phyloP scores from a whole-genome alignment of 2,888 invertebrate species.

The Megamerina dolium region DNA sequence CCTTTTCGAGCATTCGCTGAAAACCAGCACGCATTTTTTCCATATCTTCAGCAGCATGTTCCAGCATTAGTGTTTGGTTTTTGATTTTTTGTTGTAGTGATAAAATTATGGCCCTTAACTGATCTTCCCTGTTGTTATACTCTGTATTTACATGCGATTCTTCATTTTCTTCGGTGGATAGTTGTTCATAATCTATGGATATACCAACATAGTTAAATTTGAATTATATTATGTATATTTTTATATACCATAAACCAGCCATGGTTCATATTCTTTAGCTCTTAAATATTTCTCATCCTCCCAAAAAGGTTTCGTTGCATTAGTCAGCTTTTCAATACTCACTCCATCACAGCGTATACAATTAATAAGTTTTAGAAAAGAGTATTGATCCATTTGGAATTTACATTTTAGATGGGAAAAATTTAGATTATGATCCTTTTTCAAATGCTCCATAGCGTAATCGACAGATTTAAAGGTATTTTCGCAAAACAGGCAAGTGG shows the following conservation, averaged over 20 bases:
- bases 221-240: no score
- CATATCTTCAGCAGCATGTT: slow-evolving; percentile 52
- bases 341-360: slow-evolving; percentile 65
- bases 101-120: slow-evolving; percentile 8
- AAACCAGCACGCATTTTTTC: slow-evolving; percentile 38
- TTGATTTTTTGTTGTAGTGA: slow-evolving; percentile 51
- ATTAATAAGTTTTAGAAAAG: slow-evolving; percentile 75
- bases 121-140: no score
- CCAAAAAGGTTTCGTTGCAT: slow-evolving; percentile 58
- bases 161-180: slow-evolving; percentile 2
- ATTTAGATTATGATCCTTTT: slow-evolving; percentile 60
- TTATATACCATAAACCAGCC: slow-evolving; percentile 71
- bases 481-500: slow-evolving; percentile 67
- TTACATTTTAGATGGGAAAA: slow-evolving; percentile 60
- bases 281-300: slow-evolving; percentile 70
- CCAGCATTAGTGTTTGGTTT: slow-evolving; percentile 56
- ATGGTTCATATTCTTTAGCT: slow-evolving; percentile 70
- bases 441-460: slow-evolving; percentile 63
- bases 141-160: no score
- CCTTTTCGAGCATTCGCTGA: slow-evolving; percentile 31
- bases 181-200: slow-evolving; percentile 23
- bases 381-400: slow-evolving; percentile 74
- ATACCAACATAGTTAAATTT: no score
- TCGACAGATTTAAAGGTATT: slow-evolving; percentile 57
- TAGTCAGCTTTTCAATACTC: slow-evolving; percentile 53